A percentile compares a stretch with the other conserved stretches of the same genome.
Conservation (phyloP, 2,113 vertebrate genomes). For the Marcusenius ussheri region DNA sequence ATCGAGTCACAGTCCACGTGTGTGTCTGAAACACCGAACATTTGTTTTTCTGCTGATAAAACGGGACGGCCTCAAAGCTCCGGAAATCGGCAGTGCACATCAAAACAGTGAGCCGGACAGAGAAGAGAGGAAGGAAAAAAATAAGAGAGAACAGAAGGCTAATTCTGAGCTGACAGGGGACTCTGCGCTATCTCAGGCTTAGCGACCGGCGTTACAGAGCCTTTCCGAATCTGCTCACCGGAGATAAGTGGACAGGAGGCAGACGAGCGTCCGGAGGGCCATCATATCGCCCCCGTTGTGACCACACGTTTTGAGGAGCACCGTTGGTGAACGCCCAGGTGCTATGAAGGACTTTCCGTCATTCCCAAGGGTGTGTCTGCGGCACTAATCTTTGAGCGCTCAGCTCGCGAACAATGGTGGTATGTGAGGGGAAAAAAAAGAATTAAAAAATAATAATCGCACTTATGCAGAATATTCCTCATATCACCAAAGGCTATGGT, state of each 20-base stretch:
- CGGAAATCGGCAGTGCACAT: not conserved
- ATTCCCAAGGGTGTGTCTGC: not conserved
- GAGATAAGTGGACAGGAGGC: conserved; percentile 53
- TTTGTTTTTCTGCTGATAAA: conserved; percentile 14
- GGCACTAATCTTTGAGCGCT: conserved; percentile 12
- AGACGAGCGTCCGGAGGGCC: conserved; percentile 43
- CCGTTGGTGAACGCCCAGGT: conserved; percentile 1
- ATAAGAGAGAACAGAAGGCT: not conserved
- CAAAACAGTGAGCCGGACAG: not conserved
- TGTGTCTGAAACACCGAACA: not conserved
- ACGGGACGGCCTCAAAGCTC: not conserved
- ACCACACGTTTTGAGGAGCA: not conserved
- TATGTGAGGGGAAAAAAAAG: not conserved
- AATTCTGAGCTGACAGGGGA: conserved; percentile 38
- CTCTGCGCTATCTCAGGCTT: conserved; percentile 39
- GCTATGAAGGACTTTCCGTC: not conserved
- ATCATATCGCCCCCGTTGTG: not conserved
- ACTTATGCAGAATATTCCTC: conserved; percentile 7
- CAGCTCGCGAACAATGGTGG: conserved; percentile 2
- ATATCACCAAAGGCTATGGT: not conserved
- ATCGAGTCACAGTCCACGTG: not conserved
- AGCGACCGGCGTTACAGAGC: conserved; percentile 42
- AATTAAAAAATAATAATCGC: not conserved
- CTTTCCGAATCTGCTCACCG: conserved; percentile 54
- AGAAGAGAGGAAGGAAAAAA: not conserved